These are phyloP conservation scores for Drosophila conformis DNA, from an alignment of 2,888 invertebrate genomes.

Conservation along the genomic window DNA sequence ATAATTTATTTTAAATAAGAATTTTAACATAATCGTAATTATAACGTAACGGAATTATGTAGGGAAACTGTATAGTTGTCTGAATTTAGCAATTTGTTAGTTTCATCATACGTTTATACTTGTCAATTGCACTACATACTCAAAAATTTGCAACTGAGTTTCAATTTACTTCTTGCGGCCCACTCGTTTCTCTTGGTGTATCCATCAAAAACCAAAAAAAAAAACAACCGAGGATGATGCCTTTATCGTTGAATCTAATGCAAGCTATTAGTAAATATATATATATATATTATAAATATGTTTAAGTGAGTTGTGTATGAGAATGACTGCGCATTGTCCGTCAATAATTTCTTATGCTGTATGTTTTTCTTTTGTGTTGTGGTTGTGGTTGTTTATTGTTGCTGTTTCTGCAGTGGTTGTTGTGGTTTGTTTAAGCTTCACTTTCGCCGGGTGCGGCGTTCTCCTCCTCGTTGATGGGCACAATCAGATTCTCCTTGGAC, in stretches of 20 bases:
- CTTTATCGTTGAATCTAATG: constrained; percentile 57
- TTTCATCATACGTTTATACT: constrained; percentile 42
- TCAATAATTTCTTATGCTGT: constrained; percentile 54
- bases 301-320: constrained; percentile 58
- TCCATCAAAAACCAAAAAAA: constrained; percentile 19
- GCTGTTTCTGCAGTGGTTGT: constrained; percentile 18
- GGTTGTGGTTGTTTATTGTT: constrained; percentile 26
- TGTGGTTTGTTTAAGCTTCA: constrained; percentile 84
- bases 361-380: constrained; percentile 35
- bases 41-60: constrained; percentile 66
- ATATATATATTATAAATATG: constrained; percentile 61
- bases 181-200: constrained; percentile 9
- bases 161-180: constrained; percentile 1
- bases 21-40: constrained; percentile 71
- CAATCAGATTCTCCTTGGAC: constrained; percentile 99
- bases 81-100: constrained; percentile 25
- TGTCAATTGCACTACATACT: constrained; percentile 58
- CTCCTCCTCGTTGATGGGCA: constrained; percentile 96
- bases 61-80: constrained; percentile 27
- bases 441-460: constrained; percentile 86
- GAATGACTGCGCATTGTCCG: constrained; percentile 50
- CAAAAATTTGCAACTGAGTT: constrained; percentile 43
- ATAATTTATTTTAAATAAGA: constrained; percentile 78
- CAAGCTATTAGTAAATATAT: constrained; percentile 72
- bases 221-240: constrained; percentile 29